Evolutionary conservation across 1,140 invertebrate genomes (phyloP), one percentile per base, ranked within the genome.

Genomic region (Glossosoma conforme): DNA sequence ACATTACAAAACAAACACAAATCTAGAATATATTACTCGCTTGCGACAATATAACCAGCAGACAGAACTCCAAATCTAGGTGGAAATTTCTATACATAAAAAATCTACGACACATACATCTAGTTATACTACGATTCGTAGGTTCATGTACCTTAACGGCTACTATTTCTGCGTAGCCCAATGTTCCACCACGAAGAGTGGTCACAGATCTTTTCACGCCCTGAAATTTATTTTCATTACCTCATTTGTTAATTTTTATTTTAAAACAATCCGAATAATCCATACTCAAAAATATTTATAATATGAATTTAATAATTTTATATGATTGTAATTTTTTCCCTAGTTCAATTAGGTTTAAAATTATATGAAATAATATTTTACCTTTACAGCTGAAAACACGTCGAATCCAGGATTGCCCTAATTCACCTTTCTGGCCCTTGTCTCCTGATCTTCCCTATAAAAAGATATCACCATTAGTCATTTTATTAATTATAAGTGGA

Each of bases 191-290:
- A 65, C 86, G 79, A 61, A 91, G 78, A 58, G 87, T 89, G 63
- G 90, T 93, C 76, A 95, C 90, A 60, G 91, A 93, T 74, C 91
- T 81, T 80, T 94, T 95, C 77, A 93, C 82, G 67, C 89, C 90
- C 83, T 83, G 77, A 45, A 55, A 60, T 28, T 48, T 17, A 17
- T 44, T 19, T 52, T 6, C 19, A 22, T 38, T 45, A 32, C 13
- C 2, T 19, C 30, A 33, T 44, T 30, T 37, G 33, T 43, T 25
- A 17, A 13, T 43, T 28, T 43, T 25, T 25, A 10, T 36, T 28
- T 28, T n/a, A 28, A 28, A 28, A 28, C 25, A 8, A 28, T 28
- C n/a, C n/a, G 6, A 28, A 15, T n/a, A 36, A 15, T 36, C 14
- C 18, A 2, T 36, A 15, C 35, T 9, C 8, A 15, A 11, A n/a